Evolutionary conservation across 2,888 invertebrate genomes (phyloP).

Genomic region (Drosophila colorata): DNA sequence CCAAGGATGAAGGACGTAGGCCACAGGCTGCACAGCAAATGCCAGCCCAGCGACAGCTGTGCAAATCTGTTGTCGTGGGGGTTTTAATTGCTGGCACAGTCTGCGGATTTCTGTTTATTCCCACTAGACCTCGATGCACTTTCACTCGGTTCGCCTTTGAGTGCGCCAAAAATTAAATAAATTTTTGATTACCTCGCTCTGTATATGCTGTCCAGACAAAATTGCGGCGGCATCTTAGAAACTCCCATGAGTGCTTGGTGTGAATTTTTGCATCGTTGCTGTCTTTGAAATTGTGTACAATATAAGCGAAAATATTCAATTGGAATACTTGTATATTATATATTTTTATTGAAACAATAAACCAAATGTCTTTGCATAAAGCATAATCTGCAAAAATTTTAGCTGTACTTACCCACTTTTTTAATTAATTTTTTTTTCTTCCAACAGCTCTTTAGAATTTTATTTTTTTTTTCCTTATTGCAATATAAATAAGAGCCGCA

Average conservation of each 20-base stretch:
- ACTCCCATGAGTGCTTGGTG: constrained; percentile 6
- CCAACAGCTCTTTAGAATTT: background rate
- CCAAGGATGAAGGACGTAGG: constrained; percentile 38
- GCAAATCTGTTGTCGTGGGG: constrained; percentile 48
- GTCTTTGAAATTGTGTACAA: no score
- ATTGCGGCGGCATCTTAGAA: constrained; percentile 9
- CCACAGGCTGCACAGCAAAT: constrained; percentile 18
- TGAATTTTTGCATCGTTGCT: background rate
- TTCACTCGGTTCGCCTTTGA: constrained; percentile 57
- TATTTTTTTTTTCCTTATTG: constrained; percentile 2
- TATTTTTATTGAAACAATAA: no score
- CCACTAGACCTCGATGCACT: constrained; percentile 53
- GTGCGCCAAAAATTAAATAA: constrained; percentile 67
- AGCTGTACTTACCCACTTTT: no score
- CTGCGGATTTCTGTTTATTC: constrained; percentile 40
- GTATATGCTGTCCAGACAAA: constrained; percentile 11
- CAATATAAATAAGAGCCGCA: constrained; percentile 48
- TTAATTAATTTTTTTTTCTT: no score
- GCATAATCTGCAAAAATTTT: no score
- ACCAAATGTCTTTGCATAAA: no score
- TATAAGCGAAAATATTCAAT: no score
- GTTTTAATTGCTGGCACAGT: constrained; percentile 46
- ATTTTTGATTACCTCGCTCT: constrained; percentile 70
- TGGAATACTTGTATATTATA: no score
- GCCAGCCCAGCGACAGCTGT: constrained; percentile 19